phyloP scores from a whole-genome alignment of 2,113 vertebrate genomes.

The Cyprinodon tularosa region DNA sequence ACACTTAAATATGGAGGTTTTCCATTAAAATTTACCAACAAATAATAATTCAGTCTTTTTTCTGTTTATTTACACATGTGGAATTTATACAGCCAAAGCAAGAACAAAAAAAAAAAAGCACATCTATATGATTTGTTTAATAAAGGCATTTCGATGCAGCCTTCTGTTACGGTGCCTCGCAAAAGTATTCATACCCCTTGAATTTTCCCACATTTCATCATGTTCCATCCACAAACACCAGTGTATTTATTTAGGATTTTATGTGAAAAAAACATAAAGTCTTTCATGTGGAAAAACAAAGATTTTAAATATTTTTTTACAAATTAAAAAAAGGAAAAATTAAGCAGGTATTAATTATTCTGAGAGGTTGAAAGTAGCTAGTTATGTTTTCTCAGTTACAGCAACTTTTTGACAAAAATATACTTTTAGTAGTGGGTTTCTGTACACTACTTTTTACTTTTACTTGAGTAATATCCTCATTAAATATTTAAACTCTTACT shows the following conservation, averaged over 20 bases:
- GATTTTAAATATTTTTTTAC: neutral
- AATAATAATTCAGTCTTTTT: neutral
- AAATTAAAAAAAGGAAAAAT: neutral
- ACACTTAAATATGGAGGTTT: neutral
- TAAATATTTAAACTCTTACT: no score
- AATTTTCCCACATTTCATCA: neutral
- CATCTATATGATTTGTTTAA: constrained; percentile 34
- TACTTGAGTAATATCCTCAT: no score
- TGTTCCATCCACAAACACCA: neutral
- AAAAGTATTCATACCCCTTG: neutral
- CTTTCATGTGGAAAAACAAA: neutral
- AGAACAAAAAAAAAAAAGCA: neutral
- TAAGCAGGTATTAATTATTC: neutral
- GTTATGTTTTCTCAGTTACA: no score
- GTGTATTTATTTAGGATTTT: neutral
- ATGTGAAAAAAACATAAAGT: neutral
- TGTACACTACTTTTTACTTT: no score
- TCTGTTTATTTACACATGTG: constrained; percentile 48
- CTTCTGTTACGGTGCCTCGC: constrained; percentile 1
- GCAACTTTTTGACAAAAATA: no score
- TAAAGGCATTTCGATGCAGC: constrained; percentile 54
- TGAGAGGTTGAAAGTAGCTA: no score
- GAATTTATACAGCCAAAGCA: constrained; percentile 27
- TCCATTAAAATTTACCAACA: constrained; percentile 17
- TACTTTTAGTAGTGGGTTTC: no score